A percentile compares a stretch with the other conserved stretches of the same genome.
These are phyloP conservation scores for Litocranius walleri DNA, from an alignment of 2,113 vertebrate species.

Conservation along the genomic window DNA sequence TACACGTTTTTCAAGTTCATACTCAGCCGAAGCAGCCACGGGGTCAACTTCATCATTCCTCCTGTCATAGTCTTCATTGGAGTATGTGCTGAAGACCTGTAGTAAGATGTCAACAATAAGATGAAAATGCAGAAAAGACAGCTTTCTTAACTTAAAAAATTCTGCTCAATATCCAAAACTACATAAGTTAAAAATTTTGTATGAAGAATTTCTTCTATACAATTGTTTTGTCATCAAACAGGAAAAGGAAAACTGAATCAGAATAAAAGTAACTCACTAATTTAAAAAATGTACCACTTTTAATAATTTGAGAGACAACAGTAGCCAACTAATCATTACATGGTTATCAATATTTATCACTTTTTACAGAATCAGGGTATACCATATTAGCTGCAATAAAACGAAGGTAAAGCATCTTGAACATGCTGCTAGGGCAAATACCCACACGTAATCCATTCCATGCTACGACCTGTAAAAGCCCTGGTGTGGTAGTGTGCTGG, in stretches of 20 bases:
- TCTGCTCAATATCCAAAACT: neutral
- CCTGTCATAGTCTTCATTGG: slow-evolving; percentile 97
- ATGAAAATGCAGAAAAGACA: neutral
- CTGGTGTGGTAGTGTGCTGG: neutral
- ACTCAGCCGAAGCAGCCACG: slow-evolving; percentile 97
- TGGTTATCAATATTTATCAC: neutral
- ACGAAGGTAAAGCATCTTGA: neutral
- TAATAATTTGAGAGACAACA: neutral
- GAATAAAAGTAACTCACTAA: neutral
- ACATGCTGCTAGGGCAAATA: neutral
- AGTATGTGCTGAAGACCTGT: slow-evolving; percentile 98
- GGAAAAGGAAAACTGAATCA: neutral
- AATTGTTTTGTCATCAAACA: neutral
- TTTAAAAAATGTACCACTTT: neutral
- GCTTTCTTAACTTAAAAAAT: neutral
- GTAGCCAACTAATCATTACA: neutral
- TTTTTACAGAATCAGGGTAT: neutral
- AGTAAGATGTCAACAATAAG: slow-evolving; percentile 40
- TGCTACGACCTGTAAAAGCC: neutral
- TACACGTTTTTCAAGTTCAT: slow-evolving; percentile 97
- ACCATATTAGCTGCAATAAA: neutral
- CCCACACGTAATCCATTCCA: neutral
- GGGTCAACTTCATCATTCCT: slow-evolving; percentile 98
- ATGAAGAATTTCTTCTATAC: neutral
- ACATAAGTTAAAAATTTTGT: neutral